These are phyloP conservation scores for Chrysolina haemoptera DNA, from an alignment of 2,888 invertebrate genomes.

Conservation along the genomic window DNA sequence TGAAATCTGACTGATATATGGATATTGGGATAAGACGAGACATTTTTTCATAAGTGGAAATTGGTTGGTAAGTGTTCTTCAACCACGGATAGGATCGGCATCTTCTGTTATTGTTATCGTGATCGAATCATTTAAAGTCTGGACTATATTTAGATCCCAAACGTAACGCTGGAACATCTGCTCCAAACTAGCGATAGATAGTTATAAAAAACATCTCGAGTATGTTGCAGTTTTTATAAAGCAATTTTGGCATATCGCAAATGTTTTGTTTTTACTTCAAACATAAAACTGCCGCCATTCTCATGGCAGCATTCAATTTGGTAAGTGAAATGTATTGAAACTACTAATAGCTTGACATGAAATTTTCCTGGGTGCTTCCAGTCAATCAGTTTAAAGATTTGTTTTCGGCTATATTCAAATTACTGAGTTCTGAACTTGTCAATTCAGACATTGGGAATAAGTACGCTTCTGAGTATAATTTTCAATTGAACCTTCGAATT, in stretches of 20 bases:
- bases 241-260: not conserved
- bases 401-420: too few relatives aligned
- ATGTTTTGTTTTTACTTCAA: constrained; percentile 46
- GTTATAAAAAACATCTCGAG: constrained; percentile 6
- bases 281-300: constrained; percentile 41
- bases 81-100: not conserved
- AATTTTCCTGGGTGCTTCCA: too few relatives aligned
- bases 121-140: constrained; percentile 15
- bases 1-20: too few relatives aligned
- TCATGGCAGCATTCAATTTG: constrained; percentile 52
- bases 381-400: too few relatives aligned
- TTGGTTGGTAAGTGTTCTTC: not conserved
- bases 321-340: constrained; percentile 45
- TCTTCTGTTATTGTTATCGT: constrained; percentile 20
- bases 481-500: too few relatives aligned
- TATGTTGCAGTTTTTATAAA: constrained; percentile 5
- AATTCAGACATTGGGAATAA: too few relatives aligned
- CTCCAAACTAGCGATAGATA: not conserved
- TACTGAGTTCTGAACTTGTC: too few relatives aligned
- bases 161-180: not conserved
- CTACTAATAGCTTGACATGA: not conserved
- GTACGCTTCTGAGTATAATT: too few relatives aligned
- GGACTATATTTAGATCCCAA: constrained; percentile 17
- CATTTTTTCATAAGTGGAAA: not conserved
- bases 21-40: too few relatives aligned